Evolutionary conservation across 2,888 invertebrate species (phyloP).

Genomic region (Cactoblastis cactorum): DNA sequence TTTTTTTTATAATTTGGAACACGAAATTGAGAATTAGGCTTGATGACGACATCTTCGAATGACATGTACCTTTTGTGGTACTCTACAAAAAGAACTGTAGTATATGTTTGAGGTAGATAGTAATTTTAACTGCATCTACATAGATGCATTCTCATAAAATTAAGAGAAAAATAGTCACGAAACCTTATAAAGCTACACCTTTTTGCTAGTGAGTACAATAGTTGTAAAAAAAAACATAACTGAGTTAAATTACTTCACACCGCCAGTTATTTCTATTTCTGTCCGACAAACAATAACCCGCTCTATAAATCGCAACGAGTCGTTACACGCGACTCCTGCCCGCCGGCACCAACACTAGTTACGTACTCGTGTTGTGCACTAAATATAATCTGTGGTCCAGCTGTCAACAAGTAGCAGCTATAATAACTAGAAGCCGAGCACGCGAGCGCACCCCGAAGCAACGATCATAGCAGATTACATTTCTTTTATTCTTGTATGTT

Average conservation of each 20-base stretch:
- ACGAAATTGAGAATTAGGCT: too few species aligned
- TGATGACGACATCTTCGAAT: too few species aligned
- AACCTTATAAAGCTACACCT: too few species aligned
- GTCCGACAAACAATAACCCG: conserved; percentile 1
- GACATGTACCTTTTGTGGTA: too few species aligned
- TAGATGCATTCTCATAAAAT: too few species aligned
- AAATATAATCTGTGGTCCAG: conserved; percentile 17
- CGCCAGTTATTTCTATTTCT: background rate
- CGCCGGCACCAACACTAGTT: background rate
- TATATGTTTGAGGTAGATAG: too few species aligned
- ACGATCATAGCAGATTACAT: background rate
- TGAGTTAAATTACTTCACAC: background rate
- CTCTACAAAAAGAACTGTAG: too few species aligned
- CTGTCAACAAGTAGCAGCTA: conserved; percentile 26
- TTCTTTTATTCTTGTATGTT: background rate
- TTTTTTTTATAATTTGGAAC: too few species aligned
- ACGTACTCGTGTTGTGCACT: background rate
- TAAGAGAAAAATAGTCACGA: too few species aligned
- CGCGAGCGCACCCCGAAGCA: conserved; percentile 16
- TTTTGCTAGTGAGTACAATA: too few species aligned
- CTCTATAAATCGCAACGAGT: background rate
- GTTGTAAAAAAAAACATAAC: background rate
- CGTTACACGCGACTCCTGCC: conserved; percentile 2
- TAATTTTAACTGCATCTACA: too few species aligned
- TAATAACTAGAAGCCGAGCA: conserved; percentile 21